Base-by-base conservation (phyloP, 2,113 vertebrate genomes). In the Elachura formosa region DNA sequence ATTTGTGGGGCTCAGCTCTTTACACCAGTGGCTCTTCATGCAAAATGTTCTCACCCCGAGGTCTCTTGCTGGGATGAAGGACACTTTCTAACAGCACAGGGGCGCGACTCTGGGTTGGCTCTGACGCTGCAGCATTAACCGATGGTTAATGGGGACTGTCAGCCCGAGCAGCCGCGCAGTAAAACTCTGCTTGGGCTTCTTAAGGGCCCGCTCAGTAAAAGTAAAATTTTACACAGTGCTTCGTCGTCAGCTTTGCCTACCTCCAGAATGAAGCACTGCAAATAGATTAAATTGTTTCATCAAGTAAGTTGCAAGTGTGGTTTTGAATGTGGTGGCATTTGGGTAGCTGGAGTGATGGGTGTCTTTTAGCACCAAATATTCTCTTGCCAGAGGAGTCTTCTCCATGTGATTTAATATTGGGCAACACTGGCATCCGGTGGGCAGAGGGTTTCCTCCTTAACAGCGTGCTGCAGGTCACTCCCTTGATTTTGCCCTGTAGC, bases 341-440 rank as follows among this genome's bases (percentile, higher is more conserved):
- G 40, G 34, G n/a, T 23, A 38, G 64, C 64, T 89, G 82, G n/a
- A 75, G n/a, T 0, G 0, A 49, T 25, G 49, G 8, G 12, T 73
- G 18, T 93, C 92, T 93, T 96, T 92, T 94, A 86, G 76, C 54
- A 48, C 36, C 64, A 43, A 89, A 93, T 95, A 95, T 51, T 84
- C 41, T 84, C 83, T 95, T 84, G 94, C 95, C 97, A 94, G 67
- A 96, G 68, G 91, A 95, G 89, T 95, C 89, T 69, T 86, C 55
- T 86, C 67, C 69, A 10, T 61, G 69, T 92, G 84, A 90, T 89
- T 97, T 96, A 84, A 91, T 56, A 52, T 79, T 96, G 91, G 97
- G 72, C 97, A 98, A 98, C 95, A 98, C 97, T 97, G 97, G 97
- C 97, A 98, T 98, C 98, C 97, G 93, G 96, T 97, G 98, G 97